Evolutionary conservation across 2,113 vertebrate species (phyloP), one percentile per base, ranked within the genome.

Genomic region (Prunella fulvescens): DNA sequence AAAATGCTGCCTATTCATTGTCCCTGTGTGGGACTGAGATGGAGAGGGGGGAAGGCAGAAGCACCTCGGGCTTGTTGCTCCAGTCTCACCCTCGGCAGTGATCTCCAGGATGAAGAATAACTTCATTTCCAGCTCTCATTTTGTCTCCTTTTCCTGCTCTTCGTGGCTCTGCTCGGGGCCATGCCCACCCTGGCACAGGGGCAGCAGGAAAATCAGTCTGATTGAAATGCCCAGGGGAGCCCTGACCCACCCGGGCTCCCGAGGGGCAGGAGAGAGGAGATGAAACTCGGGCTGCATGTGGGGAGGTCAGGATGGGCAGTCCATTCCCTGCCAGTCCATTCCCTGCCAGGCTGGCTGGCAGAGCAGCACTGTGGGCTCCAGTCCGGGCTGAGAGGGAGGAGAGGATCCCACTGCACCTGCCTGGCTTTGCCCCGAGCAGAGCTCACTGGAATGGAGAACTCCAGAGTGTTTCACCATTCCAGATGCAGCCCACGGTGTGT

Each of bases 1-100:
- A 91, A 93, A 96, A 81, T 50, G 78, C 78, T 94, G 60, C 74
- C 86, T 90, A 91, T 96, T 96, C 91, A 92, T 97, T 91, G 88
- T 82, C 77, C 33, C 1, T 91, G 92, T 91, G 90, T 79, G 76
- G 91, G 71, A 58, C 29, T 37, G 84, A 93, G 84, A 95, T 61
- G 84, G 76, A 95, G 96, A 93, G 78, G 65, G 93, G 58, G 57
- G 83, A 88, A 66, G 56, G 84, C 83, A 96, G 91, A 92, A 92
- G 91, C 0, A 60, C 93, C 94, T 86, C 6, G 0, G 86, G 91
- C 93, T 96, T 29, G 2, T 91, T 86, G 91, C 94, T 91, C 72
- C 93, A 65, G 86, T 91, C 94, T 88, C 37, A 24, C 95, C 90
- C 88, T 97, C 54, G 0, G 88, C 86, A 93, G 81, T 48, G 33